Base-by-base conservation (phyloP, 2,888 invertebrate species). In the Volucella zonaria region DNA sequence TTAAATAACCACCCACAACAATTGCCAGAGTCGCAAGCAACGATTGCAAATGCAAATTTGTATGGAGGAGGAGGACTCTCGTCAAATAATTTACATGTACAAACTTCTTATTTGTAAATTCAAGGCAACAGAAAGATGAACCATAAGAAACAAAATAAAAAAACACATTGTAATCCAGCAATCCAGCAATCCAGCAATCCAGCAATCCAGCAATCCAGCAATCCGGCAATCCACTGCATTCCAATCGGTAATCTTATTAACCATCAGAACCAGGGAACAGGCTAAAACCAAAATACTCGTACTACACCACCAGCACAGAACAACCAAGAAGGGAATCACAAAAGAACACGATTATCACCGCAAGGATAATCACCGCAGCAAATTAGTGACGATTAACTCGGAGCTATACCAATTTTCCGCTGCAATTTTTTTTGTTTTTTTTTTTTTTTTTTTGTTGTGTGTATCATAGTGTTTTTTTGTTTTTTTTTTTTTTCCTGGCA, bases 301-400 rank as follows among this genome's bases (percentile, higher is more conserved):
- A 31, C 61, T 42, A 45, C 49, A 51, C 49, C 58, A 58, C 58
- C 47, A 38, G 8, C 61, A n/a, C n/a, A 49, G 62, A 66, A 52
- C 56, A 71, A 23, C 59, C 49, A 82, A 42, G 61, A 58, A 74
- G 45, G 62, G 58, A 68, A 80, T 67, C 74, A 85, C 67, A 85
- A 81, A 80, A 73, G 67, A 85, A 81, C 76, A 85, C 62, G 80
- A 85, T 77, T 80, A 85, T 80, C 76, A 85, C 80, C 59, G 79
- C 70, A 79, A 83, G 83, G 83, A 79, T 83, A 79, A 83, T 79
- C 83, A 76, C 83, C 73, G 76, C 68, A 81, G 73, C 73, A 80
- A 85, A 80, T 85, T 80, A 85, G 85, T 77, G 76, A 81, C 73
- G 80, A 85, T 81, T 80, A 68, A 85, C 80, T 85, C 62, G 62